Evolutionary conservation across 2,888 invertebrate species (phyloP), one percentile per base, ranked within the genome.

Genomic region (Danaus chrysippus): DNA sequence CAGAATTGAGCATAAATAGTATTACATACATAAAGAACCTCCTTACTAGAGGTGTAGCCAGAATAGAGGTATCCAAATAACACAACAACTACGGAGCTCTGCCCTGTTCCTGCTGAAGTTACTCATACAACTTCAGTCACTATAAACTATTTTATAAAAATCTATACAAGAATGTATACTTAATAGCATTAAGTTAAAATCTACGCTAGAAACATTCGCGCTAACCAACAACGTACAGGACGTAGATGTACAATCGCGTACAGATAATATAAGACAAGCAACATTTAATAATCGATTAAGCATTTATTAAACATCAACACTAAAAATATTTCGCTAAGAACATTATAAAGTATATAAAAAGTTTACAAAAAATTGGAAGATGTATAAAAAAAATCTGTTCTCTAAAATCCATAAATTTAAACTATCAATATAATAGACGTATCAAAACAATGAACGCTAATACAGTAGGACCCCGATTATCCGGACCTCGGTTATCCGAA

Each of bases 241-340:
- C 68, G 69, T 67, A 64, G 61, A 65, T 59, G 63, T 71, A 74
- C 75, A 76, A 71, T 74, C 73, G 72, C 71, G 64, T 64, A 74
- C 75, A 70, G 71, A 56, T 10, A 56, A 55, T 53, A 54, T 53
- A 43, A 58, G 59, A 62, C 46, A 59, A 34, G 59, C 61, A 67
- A 68, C 65, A 65, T 68, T 61, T 57, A 68, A 65, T 62, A 68
- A 56, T 67, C 62, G 41, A 60, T 60, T 64, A 64, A 64, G 59
- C 59, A n/a, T 49, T 54, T 41, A 46, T n/a, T 9, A 63, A 46
- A 53, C 56, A 61, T 53, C 46, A 34, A 54, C n/a, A 46, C 53
- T 56, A 46, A 44, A 44, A 34, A 61, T 57, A 53, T 53, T 15
- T 42, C 17, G 11, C 42, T 57, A 62, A 57, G 23, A 34, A 34